Conservation (phyloP, 1,140 invertebrate genomes). For the Ceratosolen fusciceps region DNA sequence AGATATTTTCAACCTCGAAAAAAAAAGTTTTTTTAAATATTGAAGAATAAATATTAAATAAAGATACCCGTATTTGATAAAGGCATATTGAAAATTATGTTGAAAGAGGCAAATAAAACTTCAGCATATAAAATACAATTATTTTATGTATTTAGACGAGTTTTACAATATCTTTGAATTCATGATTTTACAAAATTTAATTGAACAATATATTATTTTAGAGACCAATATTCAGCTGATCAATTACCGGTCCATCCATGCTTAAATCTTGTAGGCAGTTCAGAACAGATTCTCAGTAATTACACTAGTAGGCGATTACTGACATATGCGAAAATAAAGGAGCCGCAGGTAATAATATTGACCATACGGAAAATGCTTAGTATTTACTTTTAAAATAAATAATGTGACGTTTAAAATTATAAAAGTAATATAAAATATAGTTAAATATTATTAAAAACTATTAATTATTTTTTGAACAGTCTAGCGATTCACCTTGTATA, state of each 20-base stretch:
- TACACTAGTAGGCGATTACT: conserved; percentile 86
- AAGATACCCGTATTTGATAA: too few species aligned
- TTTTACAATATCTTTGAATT: too few species aligned
- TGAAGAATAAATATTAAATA: too few species aligned
- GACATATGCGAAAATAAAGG: conserved; percentile 86
- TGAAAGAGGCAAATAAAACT: too few species aligned
- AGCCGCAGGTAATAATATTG: conserved; percentile 65
- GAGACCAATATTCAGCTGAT: conserved; percentile 81
- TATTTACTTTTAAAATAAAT: too few species aligned
- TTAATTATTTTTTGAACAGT: conserved; percentile 45
- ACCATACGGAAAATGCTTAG: neutral
- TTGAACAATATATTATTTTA: conserved; percentile 60
- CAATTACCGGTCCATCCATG: conserved; percentile 86
- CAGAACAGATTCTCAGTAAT: conserved; percentile 87
- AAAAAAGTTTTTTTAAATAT: too few species aligned
- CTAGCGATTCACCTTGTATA: conserved; percentile 58
- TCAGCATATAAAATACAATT: too few species aligned
- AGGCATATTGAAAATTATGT: too few species aligned
- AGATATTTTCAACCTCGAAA: too few species aligned
- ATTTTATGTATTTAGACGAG: too few species aligned
- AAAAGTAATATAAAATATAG: neutral
- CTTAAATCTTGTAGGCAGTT: conserved; percentile 84
- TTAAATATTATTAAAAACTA: neutral
- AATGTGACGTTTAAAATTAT: too few species aligned
- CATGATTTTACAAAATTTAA: too few species aligned